Base-by-base conservation (phyloP, 2,888 invertebrate species). In the Hedychridium roseum region DNA sequence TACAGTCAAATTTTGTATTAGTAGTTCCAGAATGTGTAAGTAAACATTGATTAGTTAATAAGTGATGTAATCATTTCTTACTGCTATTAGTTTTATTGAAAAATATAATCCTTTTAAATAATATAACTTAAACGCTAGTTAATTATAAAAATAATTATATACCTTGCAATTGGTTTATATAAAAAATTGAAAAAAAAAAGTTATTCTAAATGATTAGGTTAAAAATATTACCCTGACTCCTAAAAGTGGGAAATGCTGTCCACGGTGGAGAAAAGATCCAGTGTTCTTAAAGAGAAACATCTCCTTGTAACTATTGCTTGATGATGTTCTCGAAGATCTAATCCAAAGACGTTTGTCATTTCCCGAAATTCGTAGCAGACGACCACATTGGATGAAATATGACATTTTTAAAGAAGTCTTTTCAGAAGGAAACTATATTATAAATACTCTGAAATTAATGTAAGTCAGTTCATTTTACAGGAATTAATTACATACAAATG, bases 221-320 rank as follows among this genome's bases (percentile, higher is more conserved):
- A 56, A 28, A 23, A 52, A 26, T 35, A 53, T 64, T 67, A 67
- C 66, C 66, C 66, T 65, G 40, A 61, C 18, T 50, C 54, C 55
- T 27, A 39, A 7, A 3, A 40, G 35, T 9, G 55, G 18, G 37
- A 57, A 44, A 28, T 37, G 41, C 40, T 28, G 40, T 43, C 50
- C 50, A 27, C 48, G 41, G 48, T 58, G 34, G 34, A 51, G 20
- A 43, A 46, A 51, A 21, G 43, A 43, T 12, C 37, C 35, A 31
- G 48, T 53, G 54, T 54, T 64, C 21, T 45, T 34, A 50, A 37
- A 55, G 17, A 46, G 58, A 54, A 12, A 56, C 46, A 38, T 55
- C 54, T 40, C 37, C 47, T 34, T 38, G 49, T 9, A 20, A 26
- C 54, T 9, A 23, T 31, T 46, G 37, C 32, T 43, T 7, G 41